Conservation (phyloP, 2,797 vertebrate genomes). For the Setipinna tenuifilis region DNA sequence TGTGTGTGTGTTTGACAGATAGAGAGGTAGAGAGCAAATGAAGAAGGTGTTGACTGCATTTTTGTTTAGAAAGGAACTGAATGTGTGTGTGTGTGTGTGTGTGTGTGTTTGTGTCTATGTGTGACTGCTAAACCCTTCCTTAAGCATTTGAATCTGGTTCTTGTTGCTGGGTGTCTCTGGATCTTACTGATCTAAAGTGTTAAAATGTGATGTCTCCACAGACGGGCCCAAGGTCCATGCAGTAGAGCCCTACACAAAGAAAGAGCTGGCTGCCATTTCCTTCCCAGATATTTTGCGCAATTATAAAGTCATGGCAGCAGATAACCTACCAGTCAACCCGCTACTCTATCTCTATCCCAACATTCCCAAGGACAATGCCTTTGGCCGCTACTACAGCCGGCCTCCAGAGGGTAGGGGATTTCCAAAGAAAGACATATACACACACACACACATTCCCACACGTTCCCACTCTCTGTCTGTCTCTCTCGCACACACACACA, state of each 20-base stretch:
- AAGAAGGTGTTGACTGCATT: too few relatives aligned
- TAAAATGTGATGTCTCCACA: constrained; percentile 38
- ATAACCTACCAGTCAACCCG: constrained; percentile 79
- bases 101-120: not conserved
- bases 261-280: constrained; percentile 76
- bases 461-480: too few relatives aligned
- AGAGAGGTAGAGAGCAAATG: too few relatives aligned
- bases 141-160: too few relatives aligned
- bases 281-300: constrained; percentile 82
- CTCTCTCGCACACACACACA: not conserved
- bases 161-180: too few relatives aligned
- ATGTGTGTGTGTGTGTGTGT: not conserved
- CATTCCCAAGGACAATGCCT: constrained; percentile 82
- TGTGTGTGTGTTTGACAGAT: too few relatives aligned
- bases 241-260: constrained; percentile 86
- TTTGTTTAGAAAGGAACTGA: not conserved
- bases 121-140: too few relatives aligned
- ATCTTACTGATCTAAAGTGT: too few relatives aligned
- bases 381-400: constrained; percentile 80
- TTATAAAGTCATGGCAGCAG: constrained; percentile 80
- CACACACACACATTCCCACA: not conserved
- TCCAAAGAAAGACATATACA: not conserved
- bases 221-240: constrained; percentile 77
- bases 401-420: constrained; percentile 72
- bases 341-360: constrained; percentile 88